phyloP scores from a whole-genome alignment of 2,113 vertebrate genomes.

The Plestiodon gilberti region DNA sequence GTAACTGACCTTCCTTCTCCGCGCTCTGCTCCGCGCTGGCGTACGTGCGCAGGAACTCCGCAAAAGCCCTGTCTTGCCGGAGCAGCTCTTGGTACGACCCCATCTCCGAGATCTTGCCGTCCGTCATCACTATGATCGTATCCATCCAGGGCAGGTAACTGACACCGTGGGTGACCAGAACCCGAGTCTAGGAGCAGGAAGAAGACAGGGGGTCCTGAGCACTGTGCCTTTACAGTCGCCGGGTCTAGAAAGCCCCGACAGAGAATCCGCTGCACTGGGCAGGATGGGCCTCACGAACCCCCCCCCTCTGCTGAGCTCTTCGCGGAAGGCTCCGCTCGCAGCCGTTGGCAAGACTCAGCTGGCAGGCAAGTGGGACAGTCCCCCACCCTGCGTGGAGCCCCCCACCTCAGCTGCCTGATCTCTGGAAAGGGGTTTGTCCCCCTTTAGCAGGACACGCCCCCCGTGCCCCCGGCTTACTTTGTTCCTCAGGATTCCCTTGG shows the following conservation, averaged over 20 bases:
- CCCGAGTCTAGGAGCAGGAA: constrained; percentile 82
- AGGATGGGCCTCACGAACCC: too few relatives aligned
- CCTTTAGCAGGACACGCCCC: not conserved
- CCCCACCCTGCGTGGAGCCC: not conserved
- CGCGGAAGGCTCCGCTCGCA: too few relatives aligned
- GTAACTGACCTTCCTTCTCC: constrained; percentile 51
- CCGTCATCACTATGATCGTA: constrained; percentile 90
- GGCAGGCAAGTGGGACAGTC: too few relatives aligned
- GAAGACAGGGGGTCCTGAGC: not conserved
- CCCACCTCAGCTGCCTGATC: too few relatives aligned
- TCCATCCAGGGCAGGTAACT: constrained; percentile 89
- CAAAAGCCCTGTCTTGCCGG: constrained; percentile 87
- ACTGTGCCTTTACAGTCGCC: accelerated
- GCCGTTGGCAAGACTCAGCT: too few relatives aligned
- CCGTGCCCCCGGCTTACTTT: constrained; percentile 75
- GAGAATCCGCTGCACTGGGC: too few relatives aligned
- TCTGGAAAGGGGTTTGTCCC: too few relatives aligned
- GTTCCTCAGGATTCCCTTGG: constrained; percentile 88
- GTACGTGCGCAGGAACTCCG: constrained; percentile 89
- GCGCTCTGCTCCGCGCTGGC: constrained; percentile 78
- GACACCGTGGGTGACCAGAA: constrained; percentile 92
- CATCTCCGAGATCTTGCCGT: constrained; percentile 91
- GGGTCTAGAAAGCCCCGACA: too few relatives aligned
- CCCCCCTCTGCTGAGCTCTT: too few relatives aligned
- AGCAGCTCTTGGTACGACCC: constrained; percentile 93